Base-by-base conservation (phyloP, 2,113 vertebrate species). In the Galeopterus variegatus region DNA sequence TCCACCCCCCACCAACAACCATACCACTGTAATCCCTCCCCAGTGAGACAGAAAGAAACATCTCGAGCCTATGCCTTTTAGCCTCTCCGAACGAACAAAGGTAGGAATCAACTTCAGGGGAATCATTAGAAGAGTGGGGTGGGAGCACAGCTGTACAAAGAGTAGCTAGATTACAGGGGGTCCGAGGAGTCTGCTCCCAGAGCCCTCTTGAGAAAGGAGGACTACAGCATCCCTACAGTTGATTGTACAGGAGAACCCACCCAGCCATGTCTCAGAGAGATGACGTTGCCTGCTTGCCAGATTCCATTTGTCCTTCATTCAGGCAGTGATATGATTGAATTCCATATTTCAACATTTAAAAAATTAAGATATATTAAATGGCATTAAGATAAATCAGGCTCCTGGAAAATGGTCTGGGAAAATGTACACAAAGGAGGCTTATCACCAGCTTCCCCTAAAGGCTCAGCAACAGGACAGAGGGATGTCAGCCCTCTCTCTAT, bases 341-440 rank as follows among this genome's bases (percentile, higher is more conserved):
- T 98, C 75, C 90, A 1, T 97, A 94, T 97, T 97, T 97, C 81
- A 97, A 97, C 87, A 95, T 93, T 91, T 11, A 0, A 87, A 96
- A 97, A 97, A 95, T 73, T 76, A 89, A 97, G 95, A 89, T 76
- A 97, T 98, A 98, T 98, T 92, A 97, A 98, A 95, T 98, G 96
- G 77, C 73, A 95, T 65, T 95, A 90, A 95, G 92, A 93, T 88
- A 94, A 86, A 87, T 90, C 72, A 93, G 84, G 31, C 36, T 90
- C 14, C 73, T 24, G 24, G 81, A 93, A 67, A 62, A 93, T 9
- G 79, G 64, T 62, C 93, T 69, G 76, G 64, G 85, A 54, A 79
- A 72, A 87, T 45, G 52, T 15, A 36, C 45, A 18, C 33, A 56
- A 50, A 90, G 21, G 48, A 52, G 41, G 69, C 65, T 73, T 33